These are phyloP conservation scores for Escarpia spicata DNA, from an alignment of 2,888 invertebrate species.

Conservation along the genomic window DNA sequence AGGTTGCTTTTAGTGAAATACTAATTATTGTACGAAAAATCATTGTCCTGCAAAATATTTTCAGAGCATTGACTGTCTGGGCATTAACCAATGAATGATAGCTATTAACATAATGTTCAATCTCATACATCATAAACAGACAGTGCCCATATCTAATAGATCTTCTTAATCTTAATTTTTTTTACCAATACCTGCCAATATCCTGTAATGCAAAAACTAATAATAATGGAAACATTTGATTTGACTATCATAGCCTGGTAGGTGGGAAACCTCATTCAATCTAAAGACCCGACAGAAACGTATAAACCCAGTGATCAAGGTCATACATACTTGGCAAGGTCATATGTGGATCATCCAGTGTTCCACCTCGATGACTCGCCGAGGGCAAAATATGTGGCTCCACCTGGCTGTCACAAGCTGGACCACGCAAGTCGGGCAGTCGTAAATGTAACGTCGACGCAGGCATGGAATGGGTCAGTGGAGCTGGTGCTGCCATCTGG, in stretches of 20 bases:
- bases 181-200: no score
- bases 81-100: no score
- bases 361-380: background rate
- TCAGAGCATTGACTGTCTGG: no score
- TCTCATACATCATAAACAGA: no score
- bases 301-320: background rate
- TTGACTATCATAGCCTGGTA: background rate
- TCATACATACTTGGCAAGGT: background rate
- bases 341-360: background rate
- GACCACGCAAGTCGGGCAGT: background rate
- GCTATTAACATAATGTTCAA: no score
- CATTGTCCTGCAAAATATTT: no score
- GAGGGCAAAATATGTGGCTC: background rate
- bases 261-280: background rate
- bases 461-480: constrained; percentile 6
- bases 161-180: no score
- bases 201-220: no score
- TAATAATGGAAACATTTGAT: background rate
- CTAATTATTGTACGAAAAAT: no score
- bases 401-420: background rate
- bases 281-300: background rate
- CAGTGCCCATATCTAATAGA: no score
- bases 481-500: background rate
- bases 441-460: background rate
- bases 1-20: no score